A percentile compares a stretch with the other conserved stretches of the same genome.
Conservation (phyloP, 2,797 vertebrate genomes). For the Heteromormyrus szaboi region DNA sequence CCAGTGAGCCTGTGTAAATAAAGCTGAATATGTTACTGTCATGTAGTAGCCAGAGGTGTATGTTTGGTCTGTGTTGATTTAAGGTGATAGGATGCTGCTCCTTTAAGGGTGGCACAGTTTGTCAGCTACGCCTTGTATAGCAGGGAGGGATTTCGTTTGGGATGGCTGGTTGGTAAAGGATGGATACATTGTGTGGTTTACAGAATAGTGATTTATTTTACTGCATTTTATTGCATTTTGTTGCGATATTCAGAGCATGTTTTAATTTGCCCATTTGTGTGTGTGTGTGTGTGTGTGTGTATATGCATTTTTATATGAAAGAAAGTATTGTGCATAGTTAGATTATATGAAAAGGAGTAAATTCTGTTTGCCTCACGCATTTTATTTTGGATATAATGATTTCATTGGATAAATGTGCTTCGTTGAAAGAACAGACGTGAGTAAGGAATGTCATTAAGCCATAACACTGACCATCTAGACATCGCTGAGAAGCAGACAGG, state of each 20-base stretch:
- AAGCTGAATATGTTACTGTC: background rate
- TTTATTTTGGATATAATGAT: background rate
- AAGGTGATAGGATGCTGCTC: background rate
- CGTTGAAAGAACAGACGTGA: background rate
- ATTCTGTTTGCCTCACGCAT: background rate
- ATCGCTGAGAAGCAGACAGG: background rate
- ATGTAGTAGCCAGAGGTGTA: background rate
- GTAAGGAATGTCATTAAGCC: background rate
- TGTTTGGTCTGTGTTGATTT: background rate
- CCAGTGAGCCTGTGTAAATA: background rate
- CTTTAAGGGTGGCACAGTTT: background rate
- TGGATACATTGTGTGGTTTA: background rate
- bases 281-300: too few species aligned
- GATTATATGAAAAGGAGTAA: background rate
- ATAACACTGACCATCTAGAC: background rate
- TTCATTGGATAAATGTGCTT: background rate
- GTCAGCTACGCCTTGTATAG: background rate
- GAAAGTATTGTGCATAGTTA: background rate
- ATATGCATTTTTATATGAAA: background rate
- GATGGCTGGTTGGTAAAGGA: background rate
- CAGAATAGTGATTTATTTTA: background rate
- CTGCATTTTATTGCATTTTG: background rate
- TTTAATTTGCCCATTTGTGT: background rate
- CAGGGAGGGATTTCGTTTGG: background rate
- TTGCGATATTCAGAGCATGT: background rate